Evolutionary conservation across 2,113 vertebrate species (phyloP).

Genomic region (Xiphophorus maculatus): DNA sequence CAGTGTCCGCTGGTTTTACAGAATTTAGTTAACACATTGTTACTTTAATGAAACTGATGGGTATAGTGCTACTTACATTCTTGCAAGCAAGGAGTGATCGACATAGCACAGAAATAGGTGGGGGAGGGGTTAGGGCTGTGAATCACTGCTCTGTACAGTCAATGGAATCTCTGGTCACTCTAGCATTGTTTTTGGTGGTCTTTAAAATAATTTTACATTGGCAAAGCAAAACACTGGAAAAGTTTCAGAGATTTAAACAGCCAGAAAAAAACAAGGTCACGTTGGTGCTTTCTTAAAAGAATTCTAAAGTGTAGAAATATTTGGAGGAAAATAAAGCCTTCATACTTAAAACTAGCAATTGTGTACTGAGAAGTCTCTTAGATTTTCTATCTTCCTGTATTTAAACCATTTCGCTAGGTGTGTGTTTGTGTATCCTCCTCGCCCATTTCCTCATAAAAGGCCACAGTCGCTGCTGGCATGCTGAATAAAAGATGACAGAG

Average conservation of each 20-base stretch:
- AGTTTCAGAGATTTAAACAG: background rate
- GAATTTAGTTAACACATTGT: no score
- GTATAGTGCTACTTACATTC: no score
- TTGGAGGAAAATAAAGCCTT: no score
- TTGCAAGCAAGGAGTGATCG: background rate
- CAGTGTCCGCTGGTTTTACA: no score
- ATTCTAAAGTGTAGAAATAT: no score
- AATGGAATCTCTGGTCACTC: background rate
- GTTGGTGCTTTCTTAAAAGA: background rate
- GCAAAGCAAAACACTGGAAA: no score
- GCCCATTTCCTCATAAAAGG: slow-evolving; percentile 66
- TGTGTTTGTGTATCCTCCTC: slow-evolving; percentile 32
- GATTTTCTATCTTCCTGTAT: background rate
- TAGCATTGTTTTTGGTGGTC: no score
- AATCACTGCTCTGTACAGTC: background rate
- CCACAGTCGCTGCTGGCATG: slow-evolving; percentile 67
- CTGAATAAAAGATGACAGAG: slow-evolving; percentile 76
- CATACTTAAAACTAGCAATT: no score
- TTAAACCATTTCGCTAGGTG: slow-evolving; percentile 1
- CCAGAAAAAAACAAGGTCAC: background rate
- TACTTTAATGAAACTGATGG: no score
- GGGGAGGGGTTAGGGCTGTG: background rate
- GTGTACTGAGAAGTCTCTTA: no score
- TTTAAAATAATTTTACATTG: no score
- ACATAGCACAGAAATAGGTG: background rate